These are phyloP conservation scores for Lycodopsis pacificus DNA, from an alignment of 2,797 vertebrate genomes.

Conservation along the genomic window DNA sequence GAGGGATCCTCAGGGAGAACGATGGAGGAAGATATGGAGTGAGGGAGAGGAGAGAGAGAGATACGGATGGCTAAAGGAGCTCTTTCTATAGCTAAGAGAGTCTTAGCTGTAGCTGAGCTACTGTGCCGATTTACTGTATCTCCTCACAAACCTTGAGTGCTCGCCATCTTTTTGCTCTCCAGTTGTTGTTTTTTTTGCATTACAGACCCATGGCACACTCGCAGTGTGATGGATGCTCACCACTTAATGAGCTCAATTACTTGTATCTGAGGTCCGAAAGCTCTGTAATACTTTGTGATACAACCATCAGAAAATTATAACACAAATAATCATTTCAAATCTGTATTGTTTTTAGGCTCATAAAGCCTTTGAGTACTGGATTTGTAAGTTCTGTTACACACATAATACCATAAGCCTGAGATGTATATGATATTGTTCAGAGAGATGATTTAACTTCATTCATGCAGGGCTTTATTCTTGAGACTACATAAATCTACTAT, in stretches of 20 bases:
- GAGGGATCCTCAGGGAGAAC: slow-evolving; percentile 63
- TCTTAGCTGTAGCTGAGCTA: slow-evolving; percentile 26
- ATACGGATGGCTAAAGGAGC: slow-evolving; percentile 56
- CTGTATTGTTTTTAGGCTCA: background rate
- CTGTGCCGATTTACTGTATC: slow-evolving; percentile 24
- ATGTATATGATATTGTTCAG: slow-evolving; percentile 16
- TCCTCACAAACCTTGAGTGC: slow-evolving; percentile 27
- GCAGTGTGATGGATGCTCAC: slow-evolving; percentile 20
- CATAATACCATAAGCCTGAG: slow-evolving; percentile 2
- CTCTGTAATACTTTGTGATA: slow-evolving; percentile 9
- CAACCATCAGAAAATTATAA: background rate
- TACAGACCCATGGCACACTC: background rate
- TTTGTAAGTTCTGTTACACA: slow-evolving; percentile 4
- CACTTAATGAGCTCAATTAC: slow-evolving; percentile 39
- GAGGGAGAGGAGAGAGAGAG: slow-evolving; percentile 30
- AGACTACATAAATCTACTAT: background rate
- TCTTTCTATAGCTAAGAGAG: slow-evolving; percentile 40
- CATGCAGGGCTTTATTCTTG: slow-evolving; percentile 5
- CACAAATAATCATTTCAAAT: background rate
- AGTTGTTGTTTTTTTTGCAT: background rate
- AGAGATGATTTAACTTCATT: slow-evolving; percentile 34
- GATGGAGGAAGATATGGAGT: slow-evolving; percentile 39
- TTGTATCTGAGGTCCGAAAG: slow-evolving; percentile 13
- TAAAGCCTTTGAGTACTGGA: background rate
- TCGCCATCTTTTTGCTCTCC: slow-evolving; percentile 5